A percentile compares a stretch with the other conserved stretches of the same genome.
These are phyloP conservation scores for Odocoileus hemionus DNA, from an alignment of 2,113 vertebrate genomes.

Conservation along the genomic window DNA sequence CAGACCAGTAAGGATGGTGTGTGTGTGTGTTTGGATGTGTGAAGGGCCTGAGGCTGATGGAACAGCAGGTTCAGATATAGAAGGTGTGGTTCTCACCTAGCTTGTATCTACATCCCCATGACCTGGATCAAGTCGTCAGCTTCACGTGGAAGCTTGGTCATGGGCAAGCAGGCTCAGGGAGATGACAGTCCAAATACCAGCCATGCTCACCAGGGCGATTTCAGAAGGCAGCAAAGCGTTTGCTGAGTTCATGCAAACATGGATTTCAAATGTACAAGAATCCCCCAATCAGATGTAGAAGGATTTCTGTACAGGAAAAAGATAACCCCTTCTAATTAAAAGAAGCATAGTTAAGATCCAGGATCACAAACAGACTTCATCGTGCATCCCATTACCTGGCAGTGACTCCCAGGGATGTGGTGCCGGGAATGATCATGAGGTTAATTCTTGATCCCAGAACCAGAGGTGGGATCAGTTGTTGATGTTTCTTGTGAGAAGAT, in stretches of 20 bases:
- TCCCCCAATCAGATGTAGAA: background rate
- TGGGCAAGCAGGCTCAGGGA: background rate
- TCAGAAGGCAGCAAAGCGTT: background rate
- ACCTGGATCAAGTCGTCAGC: fast-evolving
- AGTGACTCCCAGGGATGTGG: too few relatives aligned
- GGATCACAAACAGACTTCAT: background rate
- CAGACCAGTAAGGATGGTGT: background rate
- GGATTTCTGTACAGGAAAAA: background rate
- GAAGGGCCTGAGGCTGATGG: fast-evolving
- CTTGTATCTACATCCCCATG: background rate
- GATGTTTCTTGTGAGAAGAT: background rate
- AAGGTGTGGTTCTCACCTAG: background rate
- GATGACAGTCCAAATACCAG: too few relatives aligned
- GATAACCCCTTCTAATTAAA: background rate
- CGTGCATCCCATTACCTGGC: fast-evolving
- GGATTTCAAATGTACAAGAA: background rate
- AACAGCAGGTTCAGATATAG: fast-evolving
- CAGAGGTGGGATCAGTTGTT: fast-evolving
- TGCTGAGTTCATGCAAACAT: background rate
- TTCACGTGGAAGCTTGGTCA: fast-evolving
- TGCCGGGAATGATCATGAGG: fast-evolving
- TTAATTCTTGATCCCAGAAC: background rate
- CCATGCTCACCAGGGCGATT: fast-evolving
- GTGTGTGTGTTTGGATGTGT: too few relatives aligned
- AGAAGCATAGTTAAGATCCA: background rate